Evolutionary conservation across 2,888 invertebrate species (phyloP), one percentile per base, ranked within the genome.

Genomic region (Diadegma fenestrale): DNA sequence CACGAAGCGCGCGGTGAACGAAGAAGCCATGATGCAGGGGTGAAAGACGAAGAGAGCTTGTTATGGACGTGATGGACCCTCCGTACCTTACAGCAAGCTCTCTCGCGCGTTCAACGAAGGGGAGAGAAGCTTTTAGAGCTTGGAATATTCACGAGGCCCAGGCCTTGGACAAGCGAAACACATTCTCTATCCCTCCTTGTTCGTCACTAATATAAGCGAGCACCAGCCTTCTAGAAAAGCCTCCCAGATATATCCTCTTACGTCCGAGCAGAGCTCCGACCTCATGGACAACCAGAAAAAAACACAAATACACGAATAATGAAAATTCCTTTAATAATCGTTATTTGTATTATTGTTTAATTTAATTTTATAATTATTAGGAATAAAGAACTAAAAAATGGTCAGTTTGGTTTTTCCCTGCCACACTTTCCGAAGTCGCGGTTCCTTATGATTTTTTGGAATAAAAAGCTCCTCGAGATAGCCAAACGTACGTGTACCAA

Each of bases 31-130:
- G 58, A 33, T 43, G 26, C 1, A 37, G 80, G 76, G 41, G 66
- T 78, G 86, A 69, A 82, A 82, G 86, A 88, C 85, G 84, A 88
- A 89, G 88, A 89, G 87, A 90, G 91, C 90, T 93, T 93, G 93
- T 93, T 93, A 93, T 91, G 92, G 92, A 93, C 93, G 92, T 93
- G 93, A 93, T 92, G 93, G 93, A 93, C 93, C 93, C 93, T 92
- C 90, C 91, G 90, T 92, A 92, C 92, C 92, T 92, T 89, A 88
- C 87, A 87, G 82, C 86, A 75, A 82, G 69, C 77, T 71, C 80
- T 71, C 73, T 76, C 68, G 72, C 69, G 80, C 68, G 73, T 64
- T 80, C 37, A 81, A 69, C 88, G 87, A 87, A 89, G 89, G 90
- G 89, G 87, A 90, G 91, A 91, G 91, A 91, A 91, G 91, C 94